phyloP scores from a whole-genome alignment of 1,140 invertebrate genomes.

The Lasaia peninsularis region DNA sequence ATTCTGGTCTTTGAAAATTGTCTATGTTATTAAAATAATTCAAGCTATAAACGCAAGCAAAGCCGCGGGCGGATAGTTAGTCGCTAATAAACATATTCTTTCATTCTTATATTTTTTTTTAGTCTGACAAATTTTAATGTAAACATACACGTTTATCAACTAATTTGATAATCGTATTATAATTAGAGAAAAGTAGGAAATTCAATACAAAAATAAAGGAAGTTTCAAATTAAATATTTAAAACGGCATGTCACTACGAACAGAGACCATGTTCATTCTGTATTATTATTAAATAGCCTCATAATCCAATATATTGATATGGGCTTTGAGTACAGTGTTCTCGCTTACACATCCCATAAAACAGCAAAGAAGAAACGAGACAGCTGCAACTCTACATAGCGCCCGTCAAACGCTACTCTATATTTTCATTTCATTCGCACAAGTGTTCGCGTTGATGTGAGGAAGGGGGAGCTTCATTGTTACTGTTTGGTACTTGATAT shows the following conservation, averaged over 20 bases:
- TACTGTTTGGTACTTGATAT: slow-evolving; percentile 43
- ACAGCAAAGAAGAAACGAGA: slow-evolving; percentile 36
- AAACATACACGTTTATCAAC: not conserved
- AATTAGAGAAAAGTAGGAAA: slow-evolving; percentile 8
- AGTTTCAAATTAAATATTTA: slow-evolving; percentile 75
- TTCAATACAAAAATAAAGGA: slow-evolving; percentile 57
- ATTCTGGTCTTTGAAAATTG: too few species aligned
- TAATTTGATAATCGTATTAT: slow-evolving; percentile 7
- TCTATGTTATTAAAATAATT: too few species aligned
- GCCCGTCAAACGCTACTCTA: slow-evolving; percentile 19
- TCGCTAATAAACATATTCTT: too few species aligned
- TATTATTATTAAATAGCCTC: slow-evolving; percentile 72
- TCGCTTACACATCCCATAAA: slow-evolving; percentile 40
- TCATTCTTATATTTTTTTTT: too few species aligned
- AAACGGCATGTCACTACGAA: slow-evolving; percentile 61
- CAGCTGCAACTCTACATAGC: slow-evolving; percentile 20
- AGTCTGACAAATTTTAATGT: not conserved
- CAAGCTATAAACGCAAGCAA: too few species aligned
- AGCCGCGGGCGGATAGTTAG: too few species aligned
- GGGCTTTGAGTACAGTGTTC: slow-evolving; percentile 25
- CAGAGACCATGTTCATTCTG: slow-evolving; percentile 64
- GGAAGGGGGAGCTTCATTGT: slow-evolving; percentile 53
- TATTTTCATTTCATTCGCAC: slow-evolving; percentile 54
- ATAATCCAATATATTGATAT: slow-evolving; percentile 49
- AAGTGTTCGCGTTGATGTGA: slow-evolving; percentile 31